Evolutionary conservation across 2,797 vertebrate genomes (phyloP), one percentile per base, ranked within the genome.

Genomic region (Caiman crocodilus): DNA sequence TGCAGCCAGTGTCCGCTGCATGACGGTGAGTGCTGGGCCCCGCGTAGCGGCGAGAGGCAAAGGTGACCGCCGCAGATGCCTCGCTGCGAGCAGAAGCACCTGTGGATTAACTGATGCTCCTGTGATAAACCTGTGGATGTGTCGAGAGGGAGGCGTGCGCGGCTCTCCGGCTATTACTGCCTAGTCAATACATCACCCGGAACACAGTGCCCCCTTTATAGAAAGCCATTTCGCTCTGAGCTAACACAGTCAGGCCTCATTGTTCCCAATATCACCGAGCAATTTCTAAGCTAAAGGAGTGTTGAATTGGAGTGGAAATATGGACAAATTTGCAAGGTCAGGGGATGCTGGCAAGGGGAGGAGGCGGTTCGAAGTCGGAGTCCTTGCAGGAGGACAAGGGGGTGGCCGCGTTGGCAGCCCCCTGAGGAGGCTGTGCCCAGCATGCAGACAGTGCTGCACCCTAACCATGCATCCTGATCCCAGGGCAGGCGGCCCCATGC

Each of bases 201-300:
- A 76, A 90, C 87, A 57, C 20, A 90, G 21, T 32, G 69, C 78
- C 88, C 89, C 89, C 82, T 76, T 23, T n/a, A 16, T 69, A 77
- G 67, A 87, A 82, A 82, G 14, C 21, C 80, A 56, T 93, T 97
- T 90, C 82, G 56, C 76, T 86, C 30, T 59, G 85, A 95, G 92
- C 77, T 83, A 82, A 84, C n/a, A 61, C 81, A 90, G 92, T 93
- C 92, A 94, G 95, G 88, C 87, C 87, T 96, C 90, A 26, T 93
- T 94, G 92, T 95, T 80, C 79, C 89, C 64, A 89, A 92, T 93
- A 93, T 84, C 28, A 14, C 92, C 55, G 65, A 61, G 94, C 76
- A 75, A 93, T 93, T 93, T 94, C 91, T 32, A 42, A 88, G 88
- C 85, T 82, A 88, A 90, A 65, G 25, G 42, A 95, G 67, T 79